A percentile compares a stretch with the other conserved stretches of the same genome.
Conservation (phyloP, 2,113 vertebrate species). For the Colius striatus region DNA sequence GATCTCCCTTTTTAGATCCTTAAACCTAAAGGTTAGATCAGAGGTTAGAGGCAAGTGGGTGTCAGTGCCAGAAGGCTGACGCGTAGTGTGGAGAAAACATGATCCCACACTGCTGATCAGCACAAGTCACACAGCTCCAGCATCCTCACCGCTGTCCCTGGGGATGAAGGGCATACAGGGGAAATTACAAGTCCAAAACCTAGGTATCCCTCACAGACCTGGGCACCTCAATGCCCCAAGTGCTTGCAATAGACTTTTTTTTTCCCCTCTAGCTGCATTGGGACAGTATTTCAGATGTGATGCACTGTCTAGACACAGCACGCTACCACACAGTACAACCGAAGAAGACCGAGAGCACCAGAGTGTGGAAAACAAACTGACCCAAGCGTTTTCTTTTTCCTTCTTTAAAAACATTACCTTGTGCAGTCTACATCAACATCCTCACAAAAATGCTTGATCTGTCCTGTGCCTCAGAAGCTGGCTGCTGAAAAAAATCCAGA, state of each 20-base stretch:
- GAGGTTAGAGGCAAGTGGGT: background rate
- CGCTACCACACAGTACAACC: background rate
- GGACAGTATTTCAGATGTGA: background rate
- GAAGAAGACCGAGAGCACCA: background rate
- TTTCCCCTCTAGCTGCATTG: background rate
- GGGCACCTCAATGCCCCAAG: background rate
- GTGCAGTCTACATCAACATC: background rate
- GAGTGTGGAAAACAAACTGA: conserved; percentile 10
- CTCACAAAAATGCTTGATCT: background rate
- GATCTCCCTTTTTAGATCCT: background rate
- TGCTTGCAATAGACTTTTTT: background rate
- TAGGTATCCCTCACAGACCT: background rate
- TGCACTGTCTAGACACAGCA: background rate
- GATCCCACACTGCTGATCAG: background rate
- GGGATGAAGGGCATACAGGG: background rate
- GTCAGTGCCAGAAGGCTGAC: background rate
- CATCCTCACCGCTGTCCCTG: background rate
- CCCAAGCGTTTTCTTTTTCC: background rate
- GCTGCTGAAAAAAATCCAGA: conserved; percentile 26
- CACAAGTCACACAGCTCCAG: background rate
- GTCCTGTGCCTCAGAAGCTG: background rate
- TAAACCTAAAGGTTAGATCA: too few species aligned
- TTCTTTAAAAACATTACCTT: background rate
- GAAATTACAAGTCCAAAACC: background rate
- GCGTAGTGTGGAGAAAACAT: background rate